Base-by-base conservation (phyloP, 2,113 vertebrate genomes). In the Arothron firmamentum region DNA sequence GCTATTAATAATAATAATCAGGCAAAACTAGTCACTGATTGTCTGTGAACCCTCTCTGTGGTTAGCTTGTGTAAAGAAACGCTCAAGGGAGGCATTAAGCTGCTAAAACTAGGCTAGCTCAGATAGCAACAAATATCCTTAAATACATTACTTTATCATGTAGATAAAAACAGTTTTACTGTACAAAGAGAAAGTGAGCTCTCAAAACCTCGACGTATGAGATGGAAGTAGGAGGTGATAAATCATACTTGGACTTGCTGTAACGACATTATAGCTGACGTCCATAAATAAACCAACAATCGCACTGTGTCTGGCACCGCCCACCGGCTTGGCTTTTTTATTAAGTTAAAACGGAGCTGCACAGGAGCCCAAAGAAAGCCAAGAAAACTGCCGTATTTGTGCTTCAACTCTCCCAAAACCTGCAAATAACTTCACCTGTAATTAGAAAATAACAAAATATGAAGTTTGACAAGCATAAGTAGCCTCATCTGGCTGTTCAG, bases 241-340 rank as follows among this genome's bases (percentile, higher is more conserved):
- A 68, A 65, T 77, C 57, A 54, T 50, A 42, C 59, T 54, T 66
- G 34, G 52, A 8, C 57, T 57, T 45, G 19, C 38, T 71, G 60
- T 61, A 63, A 46, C 2, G 45, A 58, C 52, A 21, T 31, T 57
- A 41, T 18, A 59, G 72, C 70, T 42, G 9, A 45, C 60, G 62
- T 45, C 42, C 73, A 77, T 43, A 72, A 79, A 84, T 77, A 77
- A 75, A 64, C 28, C 67, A 54, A 23, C 50, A 51, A 25, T 56
- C 47, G 38, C 64, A 58, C 58, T 41, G 18, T 38, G 43, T 52
- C 66, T 12, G 3, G 54, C 48, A 52, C 57, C 43, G 13, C 57
- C 34, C n/a, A 52, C 41, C 43, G 19, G 14, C 52, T 31, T 4
- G 34, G 53, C 3, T 59, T 43, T 34, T 43, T 56, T 23, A 19